Evolutionary conservation across 2,797 vertebrate species (phyloP), one percentile per base, ranked within the genome.

Genomic region (Scleropages formosus): DNA sequence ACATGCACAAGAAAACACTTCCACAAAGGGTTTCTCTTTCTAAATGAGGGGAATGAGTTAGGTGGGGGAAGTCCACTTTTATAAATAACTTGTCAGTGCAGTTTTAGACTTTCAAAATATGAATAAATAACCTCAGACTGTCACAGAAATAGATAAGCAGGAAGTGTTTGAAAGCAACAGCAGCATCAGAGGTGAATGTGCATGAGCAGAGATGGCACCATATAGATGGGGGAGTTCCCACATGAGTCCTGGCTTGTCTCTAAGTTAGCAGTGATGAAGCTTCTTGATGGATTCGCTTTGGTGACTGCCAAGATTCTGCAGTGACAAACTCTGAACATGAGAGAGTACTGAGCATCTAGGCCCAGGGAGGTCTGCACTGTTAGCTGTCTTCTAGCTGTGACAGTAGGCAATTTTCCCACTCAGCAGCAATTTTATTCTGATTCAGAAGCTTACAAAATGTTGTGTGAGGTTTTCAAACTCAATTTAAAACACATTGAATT

Each of bases 41-140:
- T 47, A 7, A 10, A n/a, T 53, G 26, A 44, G 56, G 27, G 16
- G 18, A 58, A 59, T 59, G 53, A 20, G 53, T 22, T 44, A 15
- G 70, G 53, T 3, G 70, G 70, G n/a, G 70, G 70, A 60, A 72
- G 16, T 72, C 70, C 70, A 72, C 18, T 24, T 72, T 44, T 72
- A 59, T 72, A 59, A 72, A 60, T 72, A 72, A 13, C 68, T 71
- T 22, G 24, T 51, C 27, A 46, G 18, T 58, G 53, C 58, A 13
- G 12, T 4, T 31, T 64, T 64, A 10, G 2, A 22, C 27, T 60
- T 72, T 72, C 18, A 16, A 72, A 72, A 70, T 70, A 24, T 53
- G 9, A 24, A 72, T 51, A 59, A 31, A 39, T 26, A 44, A 2
- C 39, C 10, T 58, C 3, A 59, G 20, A 26, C 44, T 70, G 31